These are phyloP conservation scores for Arion vulgaris DNA, from an alignment of 1,140 invertebrate genomes.

Conservation along the genomic window DNA sequence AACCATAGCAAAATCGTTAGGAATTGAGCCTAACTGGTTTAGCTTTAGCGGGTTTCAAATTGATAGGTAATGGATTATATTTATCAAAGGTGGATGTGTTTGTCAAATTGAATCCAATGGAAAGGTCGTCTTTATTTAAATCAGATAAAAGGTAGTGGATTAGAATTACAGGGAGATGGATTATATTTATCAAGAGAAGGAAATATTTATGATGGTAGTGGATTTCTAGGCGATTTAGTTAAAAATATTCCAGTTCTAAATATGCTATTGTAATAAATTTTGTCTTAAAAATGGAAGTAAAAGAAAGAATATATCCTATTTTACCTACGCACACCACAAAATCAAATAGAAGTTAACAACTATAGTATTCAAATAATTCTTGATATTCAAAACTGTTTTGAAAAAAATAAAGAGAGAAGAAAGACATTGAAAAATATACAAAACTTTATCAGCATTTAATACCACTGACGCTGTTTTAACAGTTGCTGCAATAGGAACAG, in stretches of 20 bases:
- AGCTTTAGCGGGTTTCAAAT: background rate
- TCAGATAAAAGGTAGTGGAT: background rate
- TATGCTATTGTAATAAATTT: background rate
- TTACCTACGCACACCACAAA: background rate
- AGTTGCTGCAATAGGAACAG: background rate
- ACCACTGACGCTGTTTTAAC: background rate
- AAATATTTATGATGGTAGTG: background rate
- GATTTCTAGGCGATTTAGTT: background rate
- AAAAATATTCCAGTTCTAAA: background rate
- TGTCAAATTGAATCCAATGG: no score
- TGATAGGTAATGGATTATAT: background rate
- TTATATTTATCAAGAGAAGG: background rate
- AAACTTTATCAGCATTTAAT: background rate
- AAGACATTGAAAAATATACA: conserved; percentile 10
- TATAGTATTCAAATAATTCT: background rate
- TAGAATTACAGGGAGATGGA: background rate
- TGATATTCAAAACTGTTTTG: conserved; percentile 17
- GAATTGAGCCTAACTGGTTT: background rate
- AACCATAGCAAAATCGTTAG: background rate
- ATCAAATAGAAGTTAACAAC: background rate
- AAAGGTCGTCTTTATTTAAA: conserved; percentile 6
- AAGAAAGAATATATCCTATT: background rate
- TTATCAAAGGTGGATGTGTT: no score
- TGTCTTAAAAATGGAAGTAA: background rate
- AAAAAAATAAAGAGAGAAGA: conserved; percentile 14